Conservation (phyloP, 30 jellyfish, hydroid and myxozoan species). For the Aurelia aurita region DNA sequence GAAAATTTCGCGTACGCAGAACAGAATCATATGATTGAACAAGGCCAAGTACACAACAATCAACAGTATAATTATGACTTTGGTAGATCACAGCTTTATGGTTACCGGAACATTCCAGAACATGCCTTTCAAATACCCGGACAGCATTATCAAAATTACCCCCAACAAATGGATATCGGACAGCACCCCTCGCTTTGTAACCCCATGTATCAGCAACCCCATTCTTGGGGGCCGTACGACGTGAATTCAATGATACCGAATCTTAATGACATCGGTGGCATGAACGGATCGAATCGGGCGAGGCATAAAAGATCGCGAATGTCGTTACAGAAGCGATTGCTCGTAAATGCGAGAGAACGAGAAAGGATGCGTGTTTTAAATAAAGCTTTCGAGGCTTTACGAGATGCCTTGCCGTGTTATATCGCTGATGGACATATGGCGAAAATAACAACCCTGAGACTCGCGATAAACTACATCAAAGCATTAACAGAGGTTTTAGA, state of each 20-base stretch:
- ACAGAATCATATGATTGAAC: conserved; percentile 33
- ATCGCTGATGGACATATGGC: conserved; percentile 99
- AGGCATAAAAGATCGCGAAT: conserved; percentile 93
- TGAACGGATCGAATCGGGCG: conserved; percentile 45
- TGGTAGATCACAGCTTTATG: conserved; percentile 36
- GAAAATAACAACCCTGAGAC: conserved; percentile 91
- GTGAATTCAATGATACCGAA: conserved; percentile 48
- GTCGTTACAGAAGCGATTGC: conserved; percentile 90
- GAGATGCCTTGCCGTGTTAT: conserved; percentile 98
- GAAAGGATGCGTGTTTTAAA: conserved; percentile 97
- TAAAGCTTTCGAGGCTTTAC: conserved; percentile 94
- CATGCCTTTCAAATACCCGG: conserved; percentile 26
- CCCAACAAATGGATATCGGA: conserved; percentile 48
- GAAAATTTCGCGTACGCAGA: conserved; percentile 76
- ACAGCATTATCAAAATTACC: conserved; percentile 59
- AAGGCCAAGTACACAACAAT: conserved; percentile 7
- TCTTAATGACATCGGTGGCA: conserved; percentile 36
- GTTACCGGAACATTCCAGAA: conserved; percentile 61
- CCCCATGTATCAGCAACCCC: conserved; percentile 53
- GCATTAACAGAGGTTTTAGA: conserved; percentile 89
- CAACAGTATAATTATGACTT: conserved; percentile 56
- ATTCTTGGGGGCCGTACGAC: conserved; percentile 69
- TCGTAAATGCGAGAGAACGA: conserved; percentile 97
- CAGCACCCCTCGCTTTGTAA: conserved; percentile 55
- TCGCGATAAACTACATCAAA: conserved; percentile 91